A percentile compares a stretch with the other conserved stretches of the same genome.
Evolutionary conservation across 1,140 invertebrate genomes (phyloP).

Genomic region (Andrena cerasifolii): DNA sequence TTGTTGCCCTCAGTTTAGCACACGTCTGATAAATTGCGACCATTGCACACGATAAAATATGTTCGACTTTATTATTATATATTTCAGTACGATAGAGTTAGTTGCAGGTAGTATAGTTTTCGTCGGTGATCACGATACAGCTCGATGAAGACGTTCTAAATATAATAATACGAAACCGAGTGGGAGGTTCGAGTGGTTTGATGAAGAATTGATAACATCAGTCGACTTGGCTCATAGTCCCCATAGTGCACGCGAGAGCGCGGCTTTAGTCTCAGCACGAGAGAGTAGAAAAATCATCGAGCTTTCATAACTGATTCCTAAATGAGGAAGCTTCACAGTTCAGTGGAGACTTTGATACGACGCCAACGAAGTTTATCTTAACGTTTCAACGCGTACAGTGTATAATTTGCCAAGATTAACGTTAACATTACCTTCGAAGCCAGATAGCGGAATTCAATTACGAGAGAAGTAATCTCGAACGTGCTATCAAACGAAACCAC

Average conservation of each 20-base stretch:
- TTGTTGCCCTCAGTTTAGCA: not conserved
- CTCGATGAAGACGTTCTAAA: not conserved
- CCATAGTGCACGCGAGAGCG: not conserved
- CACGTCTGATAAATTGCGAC: not conserved
- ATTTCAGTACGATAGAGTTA: not conserved
- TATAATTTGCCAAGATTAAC: too few relatives aligned
- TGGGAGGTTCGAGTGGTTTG: not conserved
- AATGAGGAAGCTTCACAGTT: not conserved
- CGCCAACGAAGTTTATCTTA: not conserved
- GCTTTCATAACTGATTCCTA: too few relatives aligned
- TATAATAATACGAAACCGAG: not conserved
- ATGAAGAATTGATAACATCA: not conserved
- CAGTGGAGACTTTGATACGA: not conserved
- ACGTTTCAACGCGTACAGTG: not conserved
- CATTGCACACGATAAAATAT: not conserved
- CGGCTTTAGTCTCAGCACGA: not conserved
- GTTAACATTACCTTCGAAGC: too few relatives aligned
- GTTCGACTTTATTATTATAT: too few relatives aligned
- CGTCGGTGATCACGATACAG: not conserved
- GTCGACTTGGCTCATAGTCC: not conserved
- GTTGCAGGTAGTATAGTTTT: not conserved
- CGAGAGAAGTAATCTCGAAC: not conserved
- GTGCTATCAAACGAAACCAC: too few relatives aligned
- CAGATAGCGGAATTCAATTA: too few relatives aligned
- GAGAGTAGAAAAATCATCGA: conserved; percentile 21